Evolutionary conservation across 37 sponge, comb jelly and placozoan genomes (phyloP).

Genomic region (Eunapius fragilis): DNA sequence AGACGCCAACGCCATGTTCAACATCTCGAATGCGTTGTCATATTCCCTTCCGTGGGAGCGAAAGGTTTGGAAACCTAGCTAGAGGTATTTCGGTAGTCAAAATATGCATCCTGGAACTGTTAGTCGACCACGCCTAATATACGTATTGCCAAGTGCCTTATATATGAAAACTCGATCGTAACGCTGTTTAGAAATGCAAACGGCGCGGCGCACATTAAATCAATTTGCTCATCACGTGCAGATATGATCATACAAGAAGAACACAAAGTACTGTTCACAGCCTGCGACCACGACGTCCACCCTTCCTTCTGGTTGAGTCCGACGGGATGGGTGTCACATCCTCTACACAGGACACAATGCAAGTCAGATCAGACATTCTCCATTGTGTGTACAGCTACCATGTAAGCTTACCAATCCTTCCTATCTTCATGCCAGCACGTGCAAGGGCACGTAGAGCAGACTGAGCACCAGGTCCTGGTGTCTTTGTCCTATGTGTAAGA

Average conservation of each 20-base stretch:
- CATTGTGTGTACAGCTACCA: not conserved
- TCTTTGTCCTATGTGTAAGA: constrained; percentile 84
- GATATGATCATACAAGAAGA: not conserved
- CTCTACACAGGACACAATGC: constrained; percentile 63
- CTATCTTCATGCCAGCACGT: constrained; percentile 98
- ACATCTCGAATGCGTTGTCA: no score
- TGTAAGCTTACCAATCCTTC: constrained; percentile 88
- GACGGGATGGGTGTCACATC: constrained; percentile 99
- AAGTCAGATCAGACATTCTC: not conserved
- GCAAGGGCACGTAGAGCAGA: constrained; percentile 97
- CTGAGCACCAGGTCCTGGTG: constrained; percentile 99
- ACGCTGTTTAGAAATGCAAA: no score
- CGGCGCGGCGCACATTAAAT: not conserved
- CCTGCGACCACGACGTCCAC: constrained; percentile 95
- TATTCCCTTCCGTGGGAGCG: no score
- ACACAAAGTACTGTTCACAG: constrained; percentile 55
- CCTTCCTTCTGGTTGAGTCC: constrained; percentile 98
- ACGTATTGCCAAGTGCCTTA: no score
- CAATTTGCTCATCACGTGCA: not conserved
- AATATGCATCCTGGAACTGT: no score
- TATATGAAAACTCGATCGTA: no score
- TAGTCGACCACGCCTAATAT: no score
- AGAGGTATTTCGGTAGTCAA: no score
- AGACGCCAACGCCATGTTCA: no score
- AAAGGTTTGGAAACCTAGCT: no score